Evolutionary conservation across 2,888 invertebrate species (phyloP).

Genomic region (Caenorhabditis sp.): DNA sequence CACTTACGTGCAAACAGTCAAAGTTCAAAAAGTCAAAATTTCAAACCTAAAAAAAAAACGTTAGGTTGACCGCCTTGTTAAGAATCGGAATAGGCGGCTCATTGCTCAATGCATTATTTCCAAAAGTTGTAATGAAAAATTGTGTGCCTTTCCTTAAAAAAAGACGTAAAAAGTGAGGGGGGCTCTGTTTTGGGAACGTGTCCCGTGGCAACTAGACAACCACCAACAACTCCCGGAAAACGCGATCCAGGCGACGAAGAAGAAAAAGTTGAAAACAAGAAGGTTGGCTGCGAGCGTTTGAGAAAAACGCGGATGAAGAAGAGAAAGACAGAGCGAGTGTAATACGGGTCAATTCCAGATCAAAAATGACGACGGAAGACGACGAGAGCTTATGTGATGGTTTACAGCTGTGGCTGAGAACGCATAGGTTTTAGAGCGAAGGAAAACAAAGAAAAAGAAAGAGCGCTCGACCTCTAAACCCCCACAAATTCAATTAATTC

Average conservation of each 20-base stretch:
- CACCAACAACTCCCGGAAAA: background rate
- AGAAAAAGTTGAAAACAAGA: background rate
- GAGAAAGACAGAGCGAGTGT: background rate
- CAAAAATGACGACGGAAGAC: slow-evolving; percentile 1
- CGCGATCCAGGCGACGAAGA: background rate
- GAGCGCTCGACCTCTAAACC: too few species aligned
- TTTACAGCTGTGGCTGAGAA: background rate
- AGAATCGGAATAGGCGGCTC: too few species aligned
- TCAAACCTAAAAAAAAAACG: too few species aligned
- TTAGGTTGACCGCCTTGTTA: too few species aligned
- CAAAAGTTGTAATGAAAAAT: too few species aligned
- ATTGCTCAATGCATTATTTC: too few species aligned
- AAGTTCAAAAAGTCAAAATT: too few species aligned
- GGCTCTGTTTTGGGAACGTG: too few species aligned
- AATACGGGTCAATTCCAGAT: slow-evolving; percentile 22
- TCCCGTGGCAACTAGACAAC: too few species aligned
- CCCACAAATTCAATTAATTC: too few species aligned
- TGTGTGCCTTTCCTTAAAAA: too few species aligned
- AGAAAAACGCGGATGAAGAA: background rate
- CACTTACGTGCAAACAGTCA: too few species aligned
- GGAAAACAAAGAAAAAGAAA: background rate
- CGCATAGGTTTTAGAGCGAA: background rate
- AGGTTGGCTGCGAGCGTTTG: background rate
- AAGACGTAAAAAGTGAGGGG: background rate
- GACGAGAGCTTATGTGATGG: background rate